These are phyloP conservation scores for Calliopsis andreniformis DNA, from an alignment of 1,140 invertebrate species.

Conservation along the genomic window DNA sequence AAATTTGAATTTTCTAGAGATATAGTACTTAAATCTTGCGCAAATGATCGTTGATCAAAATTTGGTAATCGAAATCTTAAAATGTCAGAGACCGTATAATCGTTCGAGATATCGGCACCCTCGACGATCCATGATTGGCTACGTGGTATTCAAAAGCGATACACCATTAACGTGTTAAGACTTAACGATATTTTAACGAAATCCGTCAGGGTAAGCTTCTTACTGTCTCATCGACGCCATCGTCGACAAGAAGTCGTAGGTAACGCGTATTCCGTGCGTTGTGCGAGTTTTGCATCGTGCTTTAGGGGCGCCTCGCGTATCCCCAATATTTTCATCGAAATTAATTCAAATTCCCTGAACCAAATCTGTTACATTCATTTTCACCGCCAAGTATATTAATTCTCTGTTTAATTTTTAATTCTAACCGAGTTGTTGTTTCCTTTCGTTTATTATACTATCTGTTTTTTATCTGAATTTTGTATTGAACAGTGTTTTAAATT, in stretches of 20 bases:
- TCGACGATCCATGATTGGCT: slow-evolving; percentile 71
- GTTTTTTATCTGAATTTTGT: no score
- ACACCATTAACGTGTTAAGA: slow-evolving; percentile 72
- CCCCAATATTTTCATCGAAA: background rate
- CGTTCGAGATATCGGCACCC: slow-evolving; percentile 26
- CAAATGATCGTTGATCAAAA: no score
- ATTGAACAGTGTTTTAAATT: no score
- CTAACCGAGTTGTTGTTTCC: no score
- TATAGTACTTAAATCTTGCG: no score
- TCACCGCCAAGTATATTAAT: no score
- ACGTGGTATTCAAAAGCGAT: slow-evolving; percentile 79
- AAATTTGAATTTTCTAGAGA: no score
- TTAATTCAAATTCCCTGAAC: background rate
- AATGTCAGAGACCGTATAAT: no score
- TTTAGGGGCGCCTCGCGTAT: slow-evolving; percentile 12
- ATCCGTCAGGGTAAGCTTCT: slow-evolving; percentile 34
- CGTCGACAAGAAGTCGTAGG: no score
- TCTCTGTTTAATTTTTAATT: no score
- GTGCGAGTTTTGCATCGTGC: background rate
- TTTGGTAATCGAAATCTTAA: no score
- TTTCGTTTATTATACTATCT: no score
- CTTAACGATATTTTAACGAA: slow-evolving; percentile 60
- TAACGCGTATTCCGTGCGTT: background rate
- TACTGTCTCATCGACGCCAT: slow-evolving; percentile 29
- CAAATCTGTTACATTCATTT: background rate